Conservation (phyloP, 2,888 invertebrate species). For the Lasioglossum marginatum region DNA sequence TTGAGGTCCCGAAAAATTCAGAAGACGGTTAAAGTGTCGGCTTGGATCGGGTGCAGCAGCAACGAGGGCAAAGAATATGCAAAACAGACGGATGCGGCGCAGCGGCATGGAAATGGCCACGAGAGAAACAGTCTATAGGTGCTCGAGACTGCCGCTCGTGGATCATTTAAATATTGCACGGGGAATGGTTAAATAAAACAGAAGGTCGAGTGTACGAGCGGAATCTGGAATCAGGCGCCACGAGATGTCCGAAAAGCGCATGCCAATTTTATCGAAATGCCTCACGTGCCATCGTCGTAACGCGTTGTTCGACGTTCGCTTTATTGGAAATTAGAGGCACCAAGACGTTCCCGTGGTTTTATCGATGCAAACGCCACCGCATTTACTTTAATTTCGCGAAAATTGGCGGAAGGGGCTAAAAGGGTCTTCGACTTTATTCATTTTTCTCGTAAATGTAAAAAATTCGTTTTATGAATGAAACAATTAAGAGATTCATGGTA, state of each 20-base stretch:
- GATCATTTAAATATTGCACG: conserved; percentile 65
- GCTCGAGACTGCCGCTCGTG: conserved; percentile 38
- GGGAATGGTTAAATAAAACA: conserved; percentile 60
- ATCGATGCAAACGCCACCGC: neutral
- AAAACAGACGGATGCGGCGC: conserved; percentile 31
- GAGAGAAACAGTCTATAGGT: conserved; percentile 26
- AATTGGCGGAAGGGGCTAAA: neutral
- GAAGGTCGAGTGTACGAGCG: conserved; percentile 44
- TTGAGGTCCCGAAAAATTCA: conserved; percentile 28
- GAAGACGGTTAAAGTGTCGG: conserved; percentile 20
- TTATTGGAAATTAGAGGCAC: conserved; percentile 27
- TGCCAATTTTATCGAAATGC: conserved; percentile 41
- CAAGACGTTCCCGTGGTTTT: neutral
- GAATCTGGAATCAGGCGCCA: conserved; percentile 52
- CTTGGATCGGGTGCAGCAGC: neutral
- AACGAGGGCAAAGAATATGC: conserved; percentile 38
- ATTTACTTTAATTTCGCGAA: neutral
- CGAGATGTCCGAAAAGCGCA: conserved; percentile 35
- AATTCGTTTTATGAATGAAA: neutral
- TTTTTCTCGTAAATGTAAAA: neutral
- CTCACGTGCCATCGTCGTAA: conserved; percentile 38
- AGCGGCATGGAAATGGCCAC: neutral
- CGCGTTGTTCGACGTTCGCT: conserved; percentile 41
- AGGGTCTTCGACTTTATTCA: too few relatives aligned
- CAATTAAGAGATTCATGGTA: neutral